Base-by-base conservation (phyloP, 2,113 vertebrate species). In the Lucifuga dentata region DNA sequence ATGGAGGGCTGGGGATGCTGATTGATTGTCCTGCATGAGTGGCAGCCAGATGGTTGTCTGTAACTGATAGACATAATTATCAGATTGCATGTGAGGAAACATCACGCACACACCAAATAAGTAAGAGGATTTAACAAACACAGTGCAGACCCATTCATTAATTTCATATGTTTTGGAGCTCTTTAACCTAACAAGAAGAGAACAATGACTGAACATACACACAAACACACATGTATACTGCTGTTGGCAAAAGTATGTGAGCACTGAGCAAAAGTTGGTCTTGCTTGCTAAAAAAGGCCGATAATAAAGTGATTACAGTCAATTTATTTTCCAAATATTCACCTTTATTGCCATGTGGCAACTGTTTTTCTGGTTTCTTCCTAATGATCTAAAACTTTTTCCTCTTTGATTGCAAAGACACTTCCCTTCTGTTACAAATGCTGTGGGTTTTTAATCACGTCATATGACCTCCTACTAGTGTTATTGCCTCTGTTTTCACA, bases 1-100 rank as follows among this genome's bases (percentile, higher is more conserved):
- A 48, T 1, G 80, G 57, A 49, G 91, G 62, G 78, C 90, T 69
- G 63, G 94, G 89, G 92, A 94, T 91, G 90, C 85, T 74, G 70
- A 94, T 83, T 29, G 90, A 85, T 53, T 89, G 89, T 36, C 60
- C 84, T n/a, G 64, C 29, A 44, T 88, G 73, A 90, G 91, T 40
- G 87, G 89, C 70, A 77, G 60, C 79, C 48, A 80, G 57, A 71
- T 89, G 81, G 45, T 73, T 87, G 57, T 93, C 90, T 77, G 83
- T 33, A 33, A 80, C 76, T 76, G 70, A 62, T 10, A 51, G 6
- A 52, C 26, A 71, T 12, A 52, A 41, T 57, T 7, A 17, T 50
- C 13, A 16, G n/a, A 51, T 1, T 11, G 13, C 57, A 46, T 32
- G 13, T 51, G 53, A 2, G 3, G 19, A 45, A 17, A 12, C 5